Evolutionary conservation across 2,888 invertebrate species (phyloP), one percentile per base, ranked within the genome.

Genomic region (Cetonia aurata): DNA sequence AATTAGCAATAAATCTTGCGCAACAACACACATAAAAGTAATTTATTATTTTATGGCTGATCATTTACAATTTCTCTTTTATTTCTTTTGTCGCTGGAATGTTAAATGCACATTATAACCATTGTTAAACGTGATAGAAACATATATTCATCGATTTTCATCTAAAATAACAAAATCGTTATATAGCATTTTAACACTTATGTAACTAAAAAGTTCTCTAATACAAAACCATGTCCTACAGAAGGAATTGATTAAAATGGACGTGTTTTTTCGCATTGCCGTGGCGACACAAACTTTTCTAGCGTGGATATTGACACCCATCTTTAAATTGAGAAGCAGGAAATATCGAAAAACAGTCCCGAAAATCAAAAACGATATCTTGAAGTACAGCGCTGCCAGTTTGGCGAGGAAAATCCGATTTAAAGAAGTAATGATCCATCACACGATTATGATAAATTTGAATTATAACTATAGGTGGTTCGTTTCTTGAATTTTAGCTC

Each of bases 351-450:
- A 6, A 46, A 33, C 48, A 33, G 8, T 62, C 31, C 48, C 62
- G 12, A 48, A 62, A 48, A 48, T 62, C 9, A 86, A 84, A 41
- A 89, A 92, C 80, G 88, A 89, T n/a, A 80, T 93, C 73, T 86
- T 94, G 59, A 87, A 90, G 79, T 88, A 90, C 77, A 91, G 92
- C 73, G 94, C 93, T 41, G 90, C 89, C 15, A 87, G 88, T 69
- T 83, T 94, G 72, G 89, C 93, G 2, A 86, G 85, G 75, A 90
- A 90, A 87, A 93, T 94, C 79, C 88, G 93, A 80, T 89, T 85
- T 56, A 87, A 85, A 87, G 87, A 92, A 89, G 93, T 92, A 56
- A 6, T 12, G 8, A 37, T n/a, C n/a, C n/a, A n/a, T n/a, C n/a
- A 37, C 37, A 8, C 13, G 19, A 19, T 46, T 52, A 13, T 12